phyloP scores from a whole-genome alignment of 2,888 invertebrate species.

The Hydroisotoma schaefferi region DNA sequence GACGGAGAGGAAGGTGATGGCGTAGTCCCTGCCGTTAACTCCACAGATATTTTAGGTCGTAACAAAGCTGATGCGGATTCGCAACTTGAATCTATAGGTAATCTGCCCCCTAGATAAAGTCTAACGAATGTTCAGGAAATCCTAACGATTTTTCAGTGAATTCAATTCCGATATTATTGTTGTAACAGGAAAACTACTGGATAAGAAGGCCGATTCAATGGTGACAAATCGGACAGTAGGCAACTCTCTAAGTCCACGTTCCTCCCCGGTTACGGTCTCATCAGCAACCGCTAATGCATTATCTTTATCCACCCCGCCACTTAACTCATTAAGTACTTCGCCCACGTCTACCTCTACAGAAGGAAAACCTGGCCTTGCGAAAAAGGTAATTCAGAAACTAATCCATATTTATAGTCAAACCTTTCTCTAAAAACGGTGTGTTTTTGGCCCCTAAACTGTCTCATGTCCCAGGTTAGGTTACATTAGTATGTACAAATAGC shows the following conservation, averaged over 20 bases:
- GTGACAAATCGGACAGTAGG: conserved; percentile 34
- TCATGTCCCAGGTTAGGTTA: background rate
- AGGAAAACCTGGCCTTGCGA: conserved; percentile 37
- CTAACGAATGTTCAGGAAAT: background rate
- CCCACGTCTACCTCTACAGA: conserved; percentile 30
- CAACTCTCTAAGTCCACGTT: conserved; percentile 40
- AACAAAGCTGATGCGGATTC: conserved; percentile 58
- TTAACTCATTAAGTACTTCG: conserved; percentile 27
- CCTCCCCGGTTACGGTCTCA: conserved; percentile 34
- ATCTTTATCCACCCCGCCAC: conserved; percentile 32
- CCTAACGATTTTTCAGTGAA: conserved; percentile 2
- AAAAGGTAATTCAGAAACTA: conserved; percentile 30
- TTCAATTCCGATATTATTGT: background rate
- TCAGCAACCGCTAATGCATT: conserved; percentile 32
- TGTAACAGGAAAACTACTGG: conserved; percentile 63
- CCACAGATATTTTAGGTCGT: conserved; percentile 56
- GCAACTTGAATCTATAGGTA: conserved; percentile 60
- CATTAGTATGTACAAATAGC: background rate
- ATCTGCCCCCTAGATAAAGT: conserved; percentile 39
- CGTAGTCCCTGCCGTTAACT: conserved; percentile 49
- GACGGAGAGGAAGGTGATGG: conserved; percentile 69
- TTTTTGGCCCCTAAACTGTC: too few relatives aligned
- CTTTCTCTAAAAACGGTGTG: too few relatives aligned
- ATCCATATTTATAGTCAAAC: too few relatives aligned
- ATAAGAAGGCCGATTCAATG: conserved; percentile 59